Base-by-base conservation (phyloP, 2,797 vertebrate genomes). In the Tadarida brasiliensis region DNA sequence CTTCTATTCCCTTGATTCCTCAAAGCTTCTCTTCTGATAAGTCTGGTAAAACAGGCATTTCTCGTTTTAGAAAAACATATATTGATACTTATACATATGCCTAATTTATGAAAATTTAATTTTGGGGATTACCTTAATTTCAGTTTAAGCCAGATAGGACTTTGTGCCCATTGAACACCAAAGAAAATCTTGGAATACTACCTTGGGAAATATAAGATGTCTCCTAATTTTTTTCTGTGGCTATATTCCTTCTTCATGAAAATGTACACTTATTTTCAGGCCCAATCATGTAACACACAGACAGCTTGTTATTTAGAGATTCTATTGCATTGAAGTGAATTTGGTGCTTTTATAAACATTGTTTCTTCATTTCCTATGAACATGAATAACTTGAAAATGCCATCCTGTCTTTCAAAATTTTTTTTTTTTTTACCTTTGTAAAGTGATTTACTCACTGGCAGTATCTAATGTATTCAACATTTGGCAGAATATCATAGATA, bases 361-460 rank as follows among this genome's bases (percentile, higher is more conserved):
- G 30, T 68, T 74, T 15, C 8, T 78, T 35, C 9, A 54, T 65
- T 73, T 86, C 61, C 70, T 85, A 81, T 92, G 19, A 84, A 1
- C 28, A 89, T 47, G 9, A 90, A 63, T 87, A 59, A 56, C 15
- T 86, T 78, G 24, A 76, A 91, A 94, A 88, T 90, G 22, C 22
- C 93, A 39, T 81, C 57, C 2, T 94, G 5, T 44, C 15, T 89
- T 97, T 78, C 59, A 73, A 89, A 81, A 90, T 35, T 26, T 44
- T 91, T 35, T 26, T 83, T 89, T 86, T 95, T 91, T 93, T 93
- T 94, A 94, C 20, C 35, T 93, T 83, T 74, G 15, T 0, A 88
- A 91, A 70, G 17, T 70, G 93, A 76, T 61, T 83, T 87, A 59
- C 49, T 84, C 35, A 54, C 16, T 77, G 49, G 54, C 17, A 95